Percentiles rank a stretch among this genome's conserved stretches.
These are phyloP conservation scores for Chromobotia macracanthus DNA, from an alignment of 2,797 vertebrate species.

Conservation along the genomic window DNA sequence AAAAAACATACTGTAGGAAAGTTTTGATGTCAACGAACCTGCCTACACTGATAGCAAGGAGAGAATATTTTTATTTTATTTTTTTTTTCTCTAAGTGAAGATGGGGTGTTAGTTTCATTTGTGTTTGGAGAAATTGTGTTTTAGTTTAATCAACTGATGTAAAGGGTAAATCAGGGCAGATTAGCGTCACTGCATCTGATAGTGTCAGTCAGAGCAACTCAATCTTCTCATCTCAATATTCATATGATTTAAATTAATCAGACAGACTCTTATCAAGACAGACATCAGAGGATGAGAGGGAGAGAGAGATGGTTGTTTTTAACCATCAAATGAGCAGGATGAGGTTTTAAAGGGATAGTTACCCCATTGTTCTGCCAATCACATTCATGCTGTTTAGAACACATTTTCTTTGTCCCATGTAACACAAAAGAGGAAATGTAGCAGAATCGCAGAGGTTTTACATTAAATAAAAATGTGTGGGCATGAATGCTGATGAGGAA, in stretches of 20 bases:
- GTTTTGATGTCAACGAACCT: no score
- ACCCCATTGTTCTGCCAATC: background rate
- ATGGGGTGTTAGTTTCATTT: background rate
- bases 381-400: background rate
- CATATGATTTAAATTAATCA: constrained; percentile 39
- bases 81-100: background rate
- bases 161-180: constrained; percentile 15
- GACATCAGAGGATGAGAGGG: background rate
- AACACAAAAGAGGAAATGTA: no score
- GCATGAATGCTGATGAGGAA: no score
- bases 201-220: constrained; percentile 11
- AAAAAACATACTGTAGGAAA: no score
- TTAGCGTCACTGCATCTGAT: constrained; percentile 24
- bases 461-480: no score
- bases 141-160: constrained; percentile 22
- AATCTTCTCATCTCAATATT: constrained; percentile 37
- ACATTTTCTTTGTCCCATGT: no score
- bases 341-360: no score
- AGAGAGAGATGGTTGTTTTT: no score
- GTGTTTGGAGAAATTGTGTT: constrained; percentile 3
- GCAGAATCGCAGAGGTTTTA: no score
- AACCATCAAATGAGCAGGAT: background rate
- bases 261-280: constrained; percentile 30
- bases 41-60: no score
- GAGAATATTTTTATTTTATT: background rate